These are phyloP conservation scores for Porites lutea DNA, from an alignment of 64 coral and sea anemone species.

Conservation along the genomic window DNA sequence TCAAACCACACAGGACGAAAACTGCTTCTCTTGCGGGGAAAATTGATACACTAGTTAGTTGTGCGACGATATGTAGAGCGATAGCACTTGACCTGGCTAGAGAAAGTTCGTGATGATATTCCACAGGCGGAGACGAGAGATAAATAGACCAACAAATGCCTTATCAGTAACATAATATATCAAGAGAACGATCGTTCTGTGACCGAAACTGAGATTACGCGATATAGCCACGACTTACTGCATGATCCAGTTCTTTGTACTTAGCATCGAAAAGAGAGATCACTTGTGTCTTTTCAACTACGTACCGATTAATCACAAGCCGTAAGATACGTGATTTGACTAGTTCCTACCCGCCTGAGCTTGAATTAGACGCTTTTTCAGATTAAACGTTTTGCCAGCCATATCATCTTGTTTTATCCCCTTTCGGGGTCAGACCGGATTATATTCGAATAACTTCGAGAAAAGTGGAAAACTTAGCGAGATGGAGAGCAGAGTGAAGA, in stretches of 20 bases:
- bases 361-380: neutral
- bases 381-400: neutral
- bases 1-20: neutral
- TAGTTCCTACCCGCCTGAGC: neutral
- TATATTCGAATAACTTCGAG: neutral
- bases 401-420: neutral
- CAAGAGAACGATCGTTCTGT: neutral
- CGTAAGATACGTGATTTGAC: neutral
- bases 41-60: neutral
- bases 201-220: neutral
- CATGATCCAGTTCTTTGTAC: neutral
- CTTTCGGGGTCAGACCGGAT: neutral
- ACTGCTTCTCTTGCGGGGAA: neutral
- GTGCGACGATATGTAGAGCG: neutral
- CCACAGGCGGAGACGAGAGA: neutral
- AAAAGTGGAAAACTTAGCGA: too few species aligned
- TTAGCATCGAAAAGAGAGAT: neutral
- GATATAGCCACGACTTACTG: neutral
- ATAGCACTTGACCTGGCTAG: conserved; percentile 16
- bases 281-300: neutral
- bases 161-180: conserved; percentile 43
- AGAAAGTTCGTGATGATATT: neutral
- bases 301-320: neutral
- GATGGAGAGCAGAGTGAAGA: too few species aligned
- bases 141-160: conserved; percentile 3